Percentiles rank a stretch among this genome's conserved stretches.
These are phyloP conservation scores for Terrapene triunguis DNA, from an alignment of 2,113 vertebrate genomes.

Conservation along the genomic window DNA sequence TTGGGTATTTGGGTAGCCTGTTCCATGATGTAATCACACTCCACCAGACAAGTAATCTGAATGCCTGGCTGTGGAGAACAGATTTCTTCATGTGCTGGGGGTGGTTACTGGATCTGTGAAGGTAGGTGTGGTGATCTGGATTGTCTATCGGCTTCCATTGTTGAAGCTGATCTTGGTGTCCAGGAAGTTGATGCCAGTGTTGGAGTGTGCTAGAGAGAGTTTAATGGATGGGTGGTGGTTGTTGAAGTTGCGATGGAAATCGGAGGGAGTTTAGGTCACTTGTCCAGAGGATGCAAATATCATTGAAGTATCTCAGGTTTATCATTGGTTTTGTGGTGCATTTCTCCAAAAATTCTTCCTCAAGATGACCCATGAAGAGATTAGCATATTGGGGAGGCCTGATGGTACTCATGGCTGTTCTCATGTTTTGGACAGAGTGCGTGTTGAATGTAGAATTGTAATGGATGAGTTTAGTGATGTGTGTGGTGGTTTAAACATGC, in stretches of 20 bases:
- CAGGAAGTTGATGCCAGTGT: too few species aligned
- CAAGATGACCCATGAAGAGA: not conserved
- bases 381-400: not conserved
- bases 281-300: too few species aligned
- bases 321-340: not conserved
- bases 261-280: not conserved
- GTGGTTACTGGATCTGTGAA: too few species aligned
- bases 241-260: too few species aligned
- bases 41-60: too few species aligned
- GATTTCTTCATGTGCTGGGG: too few species aligned
- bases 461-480: not conserved
- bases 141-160: not conserved
- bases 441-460: not conserved
- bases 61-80: too few species aligned
- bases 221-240: not conserved
- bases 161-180: not conserved
- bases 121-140: too few species aligned
- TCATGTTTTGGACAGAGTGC: not conserved
- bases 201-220: not conserved
- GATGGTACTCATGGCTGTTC: not conserved
- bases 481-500: not conserved
- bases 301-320: too few species aligned
- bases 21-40: too few species aligned
- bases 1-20: too few species aligned
- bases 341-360: not conserved